Conservation (phyloP, 30 jellyfish, hydroid and myxozoan species). For the Chironex yamaguchii region DNA sequence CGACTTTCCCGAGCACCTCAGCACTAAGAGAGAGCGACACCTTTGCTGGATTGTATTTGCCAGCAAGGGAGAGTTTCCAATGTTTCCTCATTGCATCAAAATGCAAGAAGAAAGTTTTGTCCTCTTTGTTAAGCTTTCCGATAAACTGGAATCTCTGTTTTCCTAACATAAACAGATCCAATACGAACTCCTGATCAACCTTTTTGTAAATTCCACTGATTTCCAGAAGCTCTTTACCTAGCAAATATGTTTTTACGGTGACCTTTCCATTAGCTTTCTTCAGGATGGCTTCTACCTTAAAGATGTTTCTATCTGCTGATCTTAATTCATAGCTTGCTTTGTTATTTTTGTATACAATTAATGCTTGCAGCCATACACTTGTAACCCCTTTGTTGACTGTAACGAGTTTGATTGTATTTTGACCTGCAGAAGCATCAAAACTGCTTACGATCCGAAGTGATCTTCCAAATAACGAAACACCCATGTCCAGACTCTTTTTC, state of each 20-base stretch:
- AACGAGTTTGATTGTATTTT: not conserved
- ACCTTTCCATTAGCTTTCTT: not conserved
- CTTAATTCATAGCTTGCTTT: no score
- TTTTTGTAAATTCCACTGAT: not conserved
- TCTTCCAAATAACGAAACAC: conserved; percentile 65
- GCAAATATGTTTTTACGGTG: no score
- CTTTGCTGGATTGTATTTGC: conserved; percentile 61
- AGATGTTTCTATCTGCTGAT: not conserved
- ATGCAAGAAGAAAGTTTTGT: conserved; percentile 50
- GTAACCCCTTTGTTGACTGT: not conserved
- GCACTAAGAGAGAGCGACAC: conserved; percentile 77
- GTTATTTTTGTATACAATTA: no score
- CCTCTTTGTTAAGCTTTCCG: conserved; percentile 72
- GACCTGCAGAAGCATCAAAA: not conserved
- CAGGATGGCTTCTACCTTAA: not conserved
- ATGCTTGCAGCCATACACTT: not conserved
- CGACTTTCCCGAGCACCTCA: conserved; percentile 49
- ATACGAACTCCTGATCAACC: not conserved
- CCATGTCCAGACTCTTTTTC: conserved; percentile 44
- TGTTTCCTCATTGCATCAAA: conserved; percentile 73
- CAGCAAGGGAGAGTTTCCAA: conserved; percentile 79
- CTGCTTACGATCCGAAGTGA: not conserved
- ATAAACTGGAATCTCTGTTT: conserved; percentile 74
- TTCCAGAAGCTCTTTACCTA: not conserved
- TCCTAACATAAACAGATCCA: conserved; percentile 54